Evolutionary conservation across 2,888 invertebrate species (phyloP).

Genomic region (Scelioninae gen. 2): DNA sequence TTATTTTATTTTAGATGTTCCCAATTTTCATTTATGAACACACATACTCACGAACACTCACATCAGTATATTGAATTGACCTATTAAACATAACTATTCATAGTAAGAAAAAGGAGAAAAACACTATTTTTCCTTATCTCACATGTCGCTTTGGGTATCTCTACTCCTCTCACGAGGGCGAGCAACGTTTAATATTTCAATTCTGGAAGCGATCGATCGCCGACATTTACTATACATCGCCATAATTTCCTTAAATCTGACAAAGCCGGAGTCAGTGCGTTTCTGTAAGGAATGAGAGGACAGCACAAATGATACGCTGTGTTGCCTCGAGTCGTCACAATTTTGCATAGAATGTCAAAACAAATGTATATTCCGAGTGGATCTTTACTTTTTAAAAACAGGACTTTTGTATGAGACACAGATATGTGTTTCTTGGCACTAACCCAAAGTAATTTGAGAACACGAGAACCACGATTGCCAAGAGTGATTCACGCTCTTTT

Average conservation of each 20-base stretch:
- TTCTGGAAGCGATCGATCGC: slow-evolving; percentile 50
- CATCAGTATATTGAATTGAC: no score
- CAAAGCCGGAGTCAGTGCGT: slow-evolving; percentile 39
- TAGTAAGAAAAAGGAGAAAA: slow-evolving; percentile 1
- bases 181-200: slow-evolving; percentile 58
- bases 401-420: slow-evolving; percentile 32
- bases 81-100: slow-evolving; percentile 29
- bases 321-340: slow-evolving; percentile 7
- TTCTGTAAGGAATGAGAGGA: slow-evolving; percentile 21
- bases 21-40: no score
- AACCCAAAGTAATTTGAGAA: slow-evolving; percentile 52
- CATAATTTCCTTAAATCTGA: slow-evolving; percentile 55
- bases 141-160: slow-evolving; percentile 27
- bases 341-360: slow-evolving; percentile 47
- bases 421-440: slow-evolving; percentile 47
- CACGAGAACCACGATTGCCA: slow-evolving; percentile 45
- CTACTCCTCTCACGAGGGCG: slow-evolving; percentile 37
- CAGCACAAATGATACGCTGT: not conserved
- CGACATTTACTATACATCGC: slow-evolving; percentile 43
- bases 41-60: no score
- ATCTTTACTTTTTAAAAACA: slow-evolving; percentile 35
- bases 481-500: slow-evolving; percentile 40
- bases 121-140: slow-evolving; percentile 22
- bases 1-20: no score
- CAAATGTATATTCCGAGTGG: slow-evolving; percentile 34